Percentiles rank a stretch among this genome's conserved stretches.
phyloP scores from a whole-genome alignment of 2,113 vertebrate species.

The Empidonax traillii region DNA sequence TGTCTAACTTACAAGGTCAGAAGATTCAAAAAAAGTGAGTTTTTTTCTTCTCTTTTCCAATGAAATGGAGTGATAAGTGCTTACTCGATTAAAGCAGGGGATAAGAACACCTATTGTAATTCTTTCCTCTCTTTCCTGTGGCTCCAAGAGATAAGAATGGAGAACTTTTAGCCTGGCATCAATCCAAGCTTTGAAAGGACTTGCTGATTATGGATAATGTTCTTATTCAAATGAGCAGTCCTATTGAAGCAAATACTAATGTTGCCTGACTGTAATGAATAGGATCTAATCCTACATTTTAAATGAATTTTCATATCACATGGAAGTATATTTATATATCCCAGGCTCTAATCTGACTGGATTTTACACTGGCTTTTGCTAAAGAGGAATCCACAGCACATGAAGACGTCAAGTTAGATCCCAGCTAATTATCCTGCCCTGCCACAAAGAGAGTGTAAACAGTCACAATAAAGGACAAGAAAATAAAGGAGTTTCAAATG shows the following conservation, averaged over 20 bases:
- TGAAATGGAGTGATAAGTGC: not conserved
- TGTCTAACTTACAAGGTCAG: slow-evolving; percentile 1
- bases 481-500: not conserved
- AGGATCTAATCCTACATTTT: not conserved
- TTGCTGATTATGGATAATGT: not conserved
- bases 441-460: not conserved
- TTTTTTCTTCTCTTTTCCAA: not conserved
- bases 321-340: not conserved
- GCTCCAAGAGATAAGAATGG: not conserved
- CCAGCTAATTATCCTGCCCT: not conserved
- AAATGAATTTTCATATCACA: not conserved
- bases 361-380: not conserved
- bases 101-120: not conserved
- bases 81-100: slow-evolving; percentile 16
- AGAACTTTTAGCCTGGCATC: not conserved
- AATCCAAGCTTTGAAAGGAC: not conserved
- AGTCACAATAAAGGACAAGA: not conserved
- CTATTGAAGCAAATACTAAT: not conserved
- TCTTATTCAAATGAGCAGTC: not conserved
- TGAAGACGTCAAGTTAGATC: not conserved
- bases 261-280: not conserved
- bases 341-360: not conserved
- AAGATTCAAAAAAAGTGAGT: not conserved
- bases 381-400: not conserved
- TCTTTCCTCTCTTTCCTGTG: not conserved